These are phyloP conservation scores for Scleropages formosus DNA, from an alignment of 2,797 vertebrate genomes.

Conservation along the genomic window DNA sequence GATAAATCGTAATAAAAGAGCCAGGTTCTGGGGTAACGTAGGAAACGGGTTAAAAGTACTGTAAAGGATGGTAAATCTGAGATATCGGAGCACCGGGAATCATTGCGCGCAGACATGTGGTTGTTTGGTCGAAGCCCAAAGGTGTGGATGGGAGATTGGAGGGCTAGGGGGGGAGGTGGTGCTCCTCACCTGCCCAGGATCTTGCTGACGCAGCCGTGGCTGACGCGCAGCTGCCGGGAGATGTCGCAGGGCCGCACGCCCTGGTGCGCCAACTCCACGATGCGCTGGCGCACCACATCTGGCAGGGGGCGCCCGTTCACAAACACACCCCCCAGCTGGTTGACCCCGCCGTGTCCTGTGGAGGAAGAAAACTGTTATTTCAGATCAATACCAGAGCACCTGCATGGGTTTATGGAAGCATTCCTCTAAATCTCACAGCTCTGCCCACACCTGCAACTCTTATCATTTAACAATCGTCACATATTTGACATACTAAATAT, in stretches of 20 bases:
- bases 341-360: slow-evolving; percentile 82
- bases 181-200: slow-evolving; percentile 81
- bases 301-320: slow-evolving; percentile 88
- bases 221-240: slow-evolving; percentile 84
- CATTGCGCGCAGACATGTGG: background rate
- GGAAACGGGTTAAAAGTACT: too few relatives aligned
- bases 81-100: background rate
- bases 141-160: background rate
- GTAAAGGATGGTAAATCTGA: background rate
- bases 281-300: slow-evolving; percentile 80
- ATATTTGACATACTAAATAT: too few relatives aligned
- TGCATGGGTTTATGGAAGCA: background rate
- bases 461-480: background rate
- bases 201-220: slow-evolving; percentile 91
- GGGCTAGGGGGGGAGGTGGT: background rate
- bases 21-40: too few relatives aligned
- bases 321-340: slow-evolving; percentile 89
- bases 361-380: background rate
- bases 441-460: background rate
- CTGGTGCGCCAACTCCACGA: slow-evolving; percentile 84
- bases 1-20: background rate
- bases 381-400: background rate
- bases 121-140: background rate
- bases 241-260: slow-evolving; percentile 85
- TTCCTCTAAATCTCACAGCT: background rate